Evolutionary conservation across 1,140 invertebrate genomes (phyloP), one percentile per base, ranked within the genome.

Genomic region (Lucilia cuprina): DNA sequence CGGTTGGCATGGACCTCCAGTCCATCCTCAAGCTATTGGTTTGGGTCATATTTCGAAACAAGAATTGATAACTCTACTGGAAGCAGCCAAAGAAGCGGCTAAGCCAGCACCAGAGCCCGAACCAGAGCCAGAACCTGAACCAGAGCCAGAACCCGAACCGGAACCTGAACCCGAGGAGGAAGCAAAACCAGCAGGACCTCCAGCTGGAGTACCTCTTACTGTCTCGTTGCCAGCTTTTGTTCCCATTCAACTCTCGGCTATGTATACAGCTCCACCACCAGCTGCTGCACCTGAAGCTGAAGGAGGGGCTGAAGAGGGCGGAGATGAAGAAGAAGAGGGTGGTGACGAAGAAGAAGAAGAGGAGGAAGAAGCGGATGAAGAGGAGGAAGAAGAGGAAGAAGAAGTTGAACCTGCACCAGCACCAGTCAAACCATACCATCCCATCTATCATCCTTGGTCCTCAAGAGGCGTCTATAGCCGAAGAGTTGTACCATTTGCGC

Each of bases 141-240:
- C 92, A 88, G 84, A 88, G 89, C 91, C 34, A 30, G 86, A 85
- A 21, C 86, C 86, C 4, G 85, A 85, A 8, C 85, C 85, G 9
- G 65, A 19, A 70, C 65, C 65, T 1, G 65, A 50, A 9, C 88
- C 88, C 14, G 86, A 80, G 77, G 84, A 84, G 5, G 65, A 19
- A 70, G n/a, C 65, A 0, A 50, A 55, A 9, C 88, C 88, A 17
- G 86, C 25, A 83, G 84, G 84, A 13, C 89, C 89, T 9, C 86
- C 88, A 19, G 84, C 89, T 2, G 87, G 87, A n/a, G 88, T 89
- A 0, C 89, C 89, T 4, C 78, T 90, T 4, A 90, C 89, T 13
- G 89, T 90, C 5, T 90, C 89, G 5, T 75, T 90, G 85, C 89
- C 89, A 41, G 89, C 89, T n/a, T 87, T 90, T 80, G 89, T 90